Evolutionary conservation across 2,113 vertebrate species (phyloP).

Genomic region (Dascyllus trimaculatus): DNA sequence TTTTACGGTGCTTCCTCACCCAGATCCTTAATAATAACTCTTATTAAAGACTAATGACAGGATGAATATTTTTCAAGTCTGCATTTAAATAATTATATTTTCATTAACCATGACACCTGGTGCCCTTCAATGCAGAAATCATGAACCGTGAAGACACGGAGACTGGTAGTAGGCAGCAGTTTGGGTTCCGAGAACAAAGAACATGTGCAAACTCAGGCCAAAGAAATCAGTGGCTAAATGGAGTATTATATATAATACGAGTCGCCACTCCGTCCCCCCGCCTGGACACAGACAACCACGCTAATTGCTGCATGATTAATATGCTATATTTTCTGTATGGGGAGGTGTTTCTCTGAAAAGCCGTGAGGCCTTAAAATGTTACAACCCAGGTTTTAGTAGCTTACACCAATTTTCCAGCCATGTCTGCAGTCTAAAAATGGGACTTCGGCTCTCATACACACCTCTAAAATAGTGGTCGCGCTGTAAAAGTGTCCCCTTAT

Average conservation of each 20-base stretch:
- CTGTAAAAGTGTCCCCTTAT: constrained; percentile 82
- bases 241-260: constrained; percentile 17
- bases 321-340: constrained; percentile 51
- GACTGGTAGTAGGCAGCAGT: neutral
- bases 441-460: constrained; percentile 39
- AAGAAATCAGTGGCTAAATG: constrained; percentile 10
- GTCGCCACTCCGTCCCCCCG: neutral
- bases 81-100: too few species aligned
- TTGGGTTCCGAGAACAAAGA: neutral
- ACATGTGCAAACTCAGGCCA: neutral
- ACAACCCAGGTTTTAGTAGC: constrained; percentile 71
- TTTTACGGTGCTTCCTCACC: too few species aligned
- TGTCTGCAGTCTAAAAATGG: constrained; percentile 72
- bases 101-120: neutral
- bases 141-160: neutral
- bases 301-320: constrained; percentile 71
- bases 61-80: too few species aligned
- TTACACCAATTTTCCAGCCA: constrained; percentile 79
- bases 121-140: neutral
- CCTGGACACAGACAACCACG: constrained; percentile 28
- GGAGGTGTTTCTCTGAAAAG: constrained; percentile 72
- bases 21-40: too few species aligned
- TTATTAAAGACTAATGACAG: too few species aligned
- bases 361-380: constrained; percentile 76
- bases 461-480: constrained; percentile 59